Conservation (phyloP, 1,140 invertebrate genomes). For the Microplitis demolitor region DNA sequence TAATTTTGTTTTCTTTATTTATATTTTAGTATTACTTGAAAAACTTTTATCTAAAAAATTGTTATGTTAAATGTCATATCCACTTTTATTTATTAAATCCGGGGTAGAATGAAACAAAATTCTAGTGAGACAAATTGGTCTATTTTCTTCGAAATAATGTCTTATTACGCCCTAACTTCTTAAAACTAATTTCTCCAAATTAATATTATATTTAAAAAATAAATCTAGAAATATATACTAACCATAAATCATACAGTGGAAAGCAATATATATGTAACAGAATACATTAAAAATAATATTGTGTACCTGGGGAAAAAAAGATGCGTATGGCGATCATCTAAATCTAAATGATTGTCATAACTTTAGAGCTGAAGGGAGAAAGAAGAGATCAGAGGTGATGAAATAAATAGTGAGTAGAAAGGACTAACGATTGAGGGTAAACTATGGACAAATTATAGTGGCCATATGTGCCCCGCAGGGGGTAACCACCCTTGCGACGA, state of each 20-base stretch:
- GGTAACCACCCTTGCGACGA: constrained; percentile 46
- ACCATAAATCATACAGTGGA: constrained; percentile 23
- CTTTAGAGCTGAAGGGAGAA: neutral
- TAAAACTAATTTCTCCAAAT: too few relatives aligned
- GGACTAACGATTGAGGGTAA: neutral
- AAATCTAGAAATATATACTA: neutral
- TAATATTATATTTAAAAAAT: too few relatives aligned
- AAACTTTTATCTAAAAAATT: neutral
- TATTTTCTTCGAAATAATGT: too few relatives aligned
- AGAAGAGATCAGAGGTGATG: constrained; percentile 1
- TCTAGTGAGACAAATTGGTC: too few relatives aligned
- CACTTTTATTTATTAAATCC: too few relatives aligned
- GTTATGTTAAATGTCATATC: neutral
- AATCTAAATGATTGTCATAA: constrained; percentile 26
- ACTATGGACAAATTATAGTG: constrained; percentile 43
- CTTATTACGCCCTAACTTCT: too few relatives aligned
- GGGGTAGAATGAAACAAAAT: too few relatives aligned
- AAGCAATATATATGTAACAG: neutral
- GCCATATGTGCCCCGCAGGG: constrained; percentile 54
- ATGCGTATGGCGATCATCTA: neutral
- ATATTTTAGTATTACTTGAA: neutral
- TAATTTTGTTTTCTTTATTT: constrained; percentile 8
- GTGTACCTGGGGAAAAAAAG: constrained; percentile 5
- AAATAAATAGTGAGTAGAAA: constrained; percentile 9
- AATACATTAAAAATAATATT: too few relatives aligned